These are phyloP conservation scores for Percina caprodes DNA, from an alignment of 2,113 vertebrate genomes.

Conservation along the genomic window DNA sequence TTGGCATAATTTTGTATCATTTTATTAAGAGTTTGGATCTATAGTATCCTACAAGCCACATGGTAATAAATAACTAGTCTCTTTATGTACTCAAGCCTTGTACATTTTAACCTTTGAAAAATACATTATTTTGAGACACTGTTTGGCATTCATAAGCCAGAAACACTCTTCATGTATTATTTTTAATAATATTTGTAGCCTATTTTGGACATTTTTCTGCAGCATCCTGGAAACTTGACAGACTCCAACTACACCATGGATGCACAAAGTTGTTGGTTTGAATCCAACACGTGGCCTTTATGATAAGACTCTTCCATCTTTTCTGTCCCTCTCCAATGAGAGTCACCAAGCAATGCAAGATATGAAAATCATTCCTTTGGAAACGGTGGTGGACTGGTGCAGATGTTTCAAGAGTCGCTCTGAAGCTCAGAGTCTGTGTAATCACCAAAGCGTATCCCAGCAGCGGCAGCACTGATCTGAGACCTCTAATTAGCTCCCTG, in stretches of 20 bases:
- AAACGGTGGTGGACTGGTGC: conserved; percentile 20
- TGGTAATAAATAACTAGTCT: not conserved
- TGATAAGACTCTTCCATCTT: not conserved
- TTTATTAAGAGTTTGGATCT: not conserved
- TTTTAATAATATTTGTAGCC: not conserved
- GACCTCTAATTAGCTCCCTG: conserved; percentile 72
- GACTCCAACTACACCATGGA: not conserved
- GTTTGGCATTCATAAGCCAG: not conserved
- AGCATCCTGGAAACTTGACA: not conserved
- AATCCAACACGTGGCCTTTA: not conserved
- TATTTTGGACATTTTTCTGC: not conserved
- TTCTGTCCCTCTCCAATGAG: conserved; percentile 39
- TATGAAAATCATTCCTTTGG: conserved; percentile 10
- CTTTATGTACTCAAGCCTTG: not conserved
- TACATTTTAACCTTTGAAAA: not conserved
- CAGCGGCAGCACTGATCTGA: conserved; percentile 65
- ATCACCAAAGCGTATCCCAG: conserved; percentile 54
- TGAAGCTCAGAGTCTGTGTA: conserved; percentile 36
- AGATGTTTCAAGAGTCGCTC: conserved; percentile 54
- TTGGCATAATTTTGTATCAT: not conserved
- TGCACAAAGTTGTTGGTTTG: not conserved
- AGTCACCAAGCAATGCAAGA: not conserved
- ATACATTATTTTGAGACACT: not conserved
- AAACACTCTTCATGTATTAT: not conserved
- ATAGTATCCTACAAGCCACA: not conserved